phyloP scores from a whole-genome alignment of 2,113 vertebrate genomes.

The Oreochromis aureus region DNA sequence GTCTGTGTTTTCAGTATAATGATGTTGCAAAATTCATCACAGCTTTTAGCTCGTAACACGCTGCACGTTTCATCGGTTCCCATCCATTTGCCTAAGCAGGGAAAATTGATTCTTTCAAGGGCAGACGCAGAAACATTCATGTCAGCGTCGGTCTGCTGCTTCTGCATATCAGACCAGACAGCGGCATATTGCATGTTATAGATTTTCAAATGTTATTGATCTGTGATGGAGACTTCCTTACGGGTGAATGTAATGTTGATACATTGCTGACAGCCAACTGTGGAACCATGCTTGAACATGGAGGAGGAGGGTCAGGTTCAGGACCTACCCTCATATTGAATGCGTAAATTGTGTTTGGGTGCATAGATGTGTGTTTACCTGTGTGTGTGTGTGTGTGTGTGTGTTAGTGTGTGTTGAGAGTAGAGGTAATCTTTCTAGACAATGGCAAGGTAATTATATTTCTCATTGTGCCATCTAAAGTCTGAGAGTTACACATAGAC shows the following conservation, averaged over 20 bases:
- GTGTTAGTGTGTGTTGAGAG: background rate
- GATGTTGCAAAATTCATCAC: background rate
- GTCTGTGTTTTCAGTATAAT: background rate
- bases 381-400: background rate
- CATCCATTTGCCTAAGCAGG: background rate
- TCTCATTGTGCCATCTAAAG: background rate
- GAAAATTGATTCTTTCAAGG: slow-evolving; percentile 31
- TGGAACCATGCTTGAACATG: background rate
- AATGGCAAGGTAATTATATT: background rate
- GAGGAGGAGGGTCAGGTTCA: slow-evolving; percentile 1
- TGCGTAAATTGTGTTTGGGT: background rate
- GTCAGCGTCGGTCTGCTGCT: background rate
- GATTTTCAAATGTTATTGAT: slow-evolving; percentile 52
- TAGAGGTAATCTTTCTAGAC: background rate
- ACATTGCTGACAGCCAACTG: background rate
- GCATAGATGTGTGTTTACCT: background rate
- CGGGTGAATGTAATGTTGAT: slow-evolving; percentile 7
- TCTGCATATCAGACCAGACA: background rate
- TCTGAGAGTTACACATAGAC: background rate
- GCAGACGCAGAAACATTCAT: background rate
- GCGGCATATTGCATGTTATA: slow-evolving; percentile 3
- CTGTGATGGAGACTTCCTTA: background rate
- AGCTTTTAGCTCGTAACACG: background rate
- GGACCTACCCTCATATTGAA: background rate
- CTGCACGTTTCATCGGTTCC: background rate